phyloP scores from a whole-genome alignment of 2,888 invertebrate species.

The Sepioteuthis lessoniana region DNA sequence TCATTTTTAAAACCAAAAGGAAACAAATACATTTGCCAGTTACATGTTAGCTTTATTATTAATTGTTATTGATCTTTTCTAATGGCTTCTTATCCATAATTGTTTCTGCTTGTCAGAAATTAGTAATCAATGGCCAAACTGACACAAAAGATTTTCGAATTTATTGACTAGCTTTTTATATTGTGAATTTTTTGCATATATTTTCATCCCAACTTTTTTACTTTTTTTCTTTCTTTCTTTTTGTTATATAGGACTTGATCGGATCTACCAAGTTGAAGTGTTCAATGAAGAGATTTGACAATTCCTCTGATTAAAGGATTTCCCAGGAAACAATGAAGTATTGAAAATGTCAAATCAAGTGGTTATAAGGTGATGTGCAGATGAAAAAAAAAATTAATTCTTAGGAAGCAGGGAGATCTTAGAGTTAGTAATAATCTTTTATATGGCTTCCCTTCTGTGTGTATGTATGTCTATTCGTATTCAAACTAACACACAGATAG shows the following conservation, averaged over 20 bases:
- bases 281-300: neutral
- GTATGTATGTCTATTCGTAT: too few relatives aligned
- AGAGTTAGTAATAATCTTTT: neutral
- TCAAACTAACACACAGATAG: too few relatives aligned
- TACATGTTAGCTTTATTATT: too few relatives aligned
- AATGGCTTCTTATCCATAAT: neutral
- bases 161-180: neutral
- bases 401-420: neutral
- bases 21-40: too few relatives aligned
- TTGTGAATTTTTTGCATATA: neutral
- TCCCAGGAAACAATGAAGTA: conserved; percentile 6
- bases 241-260: neutral
- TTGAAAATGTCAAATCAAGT: neutral
- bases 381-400: neutral
- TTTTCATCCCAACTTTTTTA: neutral
- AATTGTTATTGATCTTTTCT: neutral
- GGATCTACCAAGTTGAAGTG: neutral
- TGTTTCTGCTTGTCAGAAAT: neutral
- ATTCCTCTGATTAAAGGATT: neutral
- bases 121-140: neutral
- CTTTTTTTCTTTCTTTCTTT: too few relatives aligned
- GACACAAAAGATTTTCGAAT: neutral
- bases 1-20: too few relatives aligned
- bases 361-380: neutral
- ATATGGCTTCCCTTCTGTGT: too few relatives aligned